These are phyloP conservation scores for Ptychobarbus kaznakovi DNA, from an alignment of 2,797 vertebrate species.

Conservation along the genomic window DNA sequence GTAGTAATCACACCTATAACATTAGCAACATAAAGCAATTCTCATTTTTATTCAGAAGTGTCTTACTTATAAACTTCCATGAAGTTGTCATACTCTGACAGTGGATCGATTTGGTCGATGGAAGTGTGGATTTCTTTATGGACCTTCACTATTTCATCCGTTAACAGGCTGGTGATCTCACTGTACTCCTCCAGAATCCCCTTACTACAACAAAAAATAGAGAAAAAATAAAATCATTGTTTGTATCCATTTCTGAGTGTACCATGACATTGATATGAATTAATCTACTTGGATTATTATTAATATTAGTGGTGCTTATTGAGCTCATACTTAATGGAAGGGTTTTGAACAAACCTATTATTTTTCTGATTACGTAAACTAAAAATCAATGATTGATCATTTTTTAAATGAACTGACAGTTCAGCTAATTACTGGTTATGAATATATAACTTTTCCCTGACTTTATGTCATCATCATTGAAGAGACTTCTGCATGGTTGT, in stretches of 20 bases:
- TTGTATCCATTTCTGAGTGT: background rate
- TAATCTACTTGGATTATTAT: background rate
- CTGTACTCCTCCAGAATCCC: constrained; percentile 95
- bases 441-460: background rate
- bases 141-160: constrained; percentile 92
- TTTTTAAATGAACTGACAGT: background rate
- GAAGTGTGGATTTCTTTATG: constrained; percentile 93
- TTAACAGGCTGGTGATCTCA: constrained; percentile 93
- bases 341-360: background rate
- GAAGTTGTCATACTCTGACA: constrained; percentile 91
- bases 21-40: background rate
- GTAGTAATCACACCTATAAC: background rate
- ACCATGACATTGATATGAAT: background rate
- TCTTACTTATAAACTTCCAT: constrained; percentile 90
- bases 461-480: background rate
- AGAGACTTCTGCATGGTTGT: background rate
- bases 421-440: background rate
- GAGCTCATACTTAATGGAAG: background rate
- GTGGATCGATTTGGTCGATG: constrained; percentile 91
- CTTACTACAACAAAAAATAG: constrained; percentile 76
- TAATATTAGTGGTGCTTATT: background rate
- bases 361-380: background rate
- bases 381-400: background rate
- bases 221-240: background rate
- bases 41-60: background rate